Percentiles rank a stretch among this genome's conserved stretches.
Evolutionary conservation across 2,113 vertebrate species (phyloP).

Genomic region (Apodemus speciosus): DNA sequence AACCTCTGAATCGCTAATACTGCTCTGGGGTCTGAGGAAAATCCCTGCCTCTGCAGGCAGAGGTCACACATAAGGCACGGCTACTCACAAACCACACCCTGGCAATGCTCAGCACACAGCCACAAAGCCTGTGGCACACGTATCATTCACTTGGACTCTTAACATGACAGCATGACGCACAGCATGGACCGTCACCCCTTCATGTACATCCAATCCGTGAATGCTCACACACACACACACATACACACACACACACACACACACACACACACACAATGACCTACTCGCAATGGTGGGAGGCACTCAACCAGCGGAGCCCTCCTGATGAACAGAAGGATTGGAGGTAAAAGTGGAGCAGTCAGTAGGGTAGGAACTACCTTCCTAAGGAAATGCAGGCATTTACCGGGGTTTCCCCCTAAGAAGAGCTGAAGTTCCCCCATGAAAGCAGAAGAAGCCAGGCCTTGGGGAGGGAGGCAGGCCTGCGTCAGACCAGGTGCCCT

Average conservation of each 20-base stretch:
- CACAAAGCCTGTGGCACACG: not conserved
- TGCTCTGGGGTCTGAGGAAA: constrained; percentile 77
- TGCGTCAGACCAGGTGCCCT: constrained; percentile 88
- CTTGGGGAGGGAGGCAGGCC: constrained; percentile 53
- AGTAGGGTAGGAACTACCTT: constrained; percentile 23
- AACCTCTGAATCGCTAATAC: constrained; percentile 75
- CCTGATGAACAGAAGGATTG: not conserved
- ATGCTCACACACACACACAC: not conserved
- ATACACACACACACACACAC: not conserved
- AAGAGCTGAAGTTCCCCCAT: constrained; percentile 2
- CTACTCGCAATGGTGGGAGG: not conserved
- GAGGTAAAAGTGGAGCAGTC: constrained; percentile 61
- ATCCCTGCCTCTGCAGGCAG: constrained; percentile 40
- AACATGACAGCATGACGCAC: not conserved
- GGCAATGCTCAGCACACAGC: not conserved
- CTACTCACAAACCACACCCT: not conserved
- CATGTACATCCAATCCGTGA: not conserved
- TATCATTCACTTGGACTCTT: not conserved
- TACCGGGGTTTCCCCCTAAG: not conserved
- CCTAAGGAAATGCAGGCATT: constrained; percentile 28
- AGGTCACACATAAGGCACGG: not conserved
- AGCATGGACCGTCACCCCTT: not conserved
- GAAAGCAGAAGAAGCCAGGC: constrained; percentile 57
- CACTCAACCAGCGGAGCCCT: not conserved
- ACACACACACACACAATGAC: not conserved